These are phyloP conservation scores for Trimorus sp. DNA, from an alignment of 2,888 invertebrate species.

Conservation along the genomic window DNA sequence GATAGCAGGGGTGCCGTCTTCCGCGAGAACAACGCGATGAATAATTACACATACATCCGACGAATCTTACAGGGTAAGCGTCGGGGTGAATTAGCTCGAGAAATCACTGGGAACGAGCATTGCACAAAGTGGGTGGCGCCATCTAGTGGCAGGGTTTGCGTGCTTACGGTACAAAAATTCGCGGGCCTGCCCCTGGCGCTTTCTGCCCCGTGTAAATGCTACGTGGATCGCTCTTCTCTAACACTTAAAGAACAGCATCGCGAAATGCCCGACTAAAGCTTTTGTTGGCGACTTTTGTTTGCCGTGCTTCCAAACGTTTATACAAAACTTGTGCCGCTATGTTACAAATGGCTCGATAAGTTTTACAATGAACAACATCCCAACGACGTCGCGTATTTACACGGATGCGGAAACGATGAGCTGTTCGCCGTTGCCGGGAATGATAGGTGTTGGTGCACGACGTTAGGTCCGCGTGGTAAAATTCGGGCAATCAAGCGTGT, in stretches of 20 bases:
- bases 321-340: slow-evolving; percentile 42
- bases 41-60: slow-evolving; percentile 19
- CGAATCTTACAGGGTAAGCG: neutral
- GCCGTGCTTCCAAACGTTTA: neutral
- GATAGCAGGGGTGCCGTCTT: slow-evolving; percentile 15
- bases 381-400: slow-evolving; percentile 43
- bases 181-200: neutral
- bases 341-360: slow-evolving; percentile 29
- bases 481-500: too few species aligned
- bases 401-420: slow-evolving; percentile 26
- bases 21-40: neutral
- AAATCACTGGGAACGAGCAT: slow-evolving; percentile 41
- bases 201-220: slow-evolving; percentile 28
- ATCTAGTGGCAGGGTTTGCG: slow-evolving; percentile 16
- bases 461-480: too few species aligned
- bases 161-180: neutral
- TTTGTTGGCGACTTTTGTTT: neutral
- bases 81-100: slow-evolving; percentile 29
- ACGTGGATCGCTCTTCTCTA: slow-evolving; percentile 4
- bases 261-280: slow-evolving; percentile 39
- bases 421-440: too few species aligned
- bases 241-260: slow-evolving; percentile 18
- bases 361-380: slow-evolving; percentile 24
- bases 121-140: slow-evolving; percentile 39
- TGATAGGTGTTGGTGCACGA: too few species aligned